Percentiles rank a stretch among this genome's conserved stretches.
Conservation (phyloP, 2,888 invertebrate genomes). For the Ophion ventricosus region DNA sequence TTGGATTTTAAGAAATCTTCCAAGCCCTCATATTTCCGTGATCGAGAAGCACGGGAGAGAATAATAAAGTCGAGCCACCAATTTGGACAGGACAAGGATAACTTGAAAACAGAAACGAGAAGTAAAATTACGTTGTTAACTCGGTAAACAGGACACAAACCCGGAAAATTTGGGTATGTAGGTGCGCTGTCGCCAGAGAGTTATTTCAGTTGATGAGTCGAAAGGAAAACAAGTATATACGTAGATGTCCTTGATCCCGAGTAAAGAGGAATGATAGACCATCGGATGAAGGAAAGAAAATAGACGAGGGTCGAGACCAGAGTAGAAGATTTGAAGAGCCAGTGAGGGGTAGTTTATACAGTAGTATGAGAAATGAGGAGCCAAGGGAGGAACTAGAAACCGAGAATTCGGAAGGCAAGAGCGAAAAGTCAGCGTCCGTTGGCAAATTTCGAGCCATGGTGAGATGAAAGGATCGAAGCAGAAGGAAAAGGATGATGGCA, state of each 20-base stretch:
- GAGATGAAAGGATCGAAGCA: too few species aligned
- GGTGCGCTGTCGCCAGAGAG: conserved; percentile 68
- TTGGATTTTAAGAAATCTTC: too few species aligned
- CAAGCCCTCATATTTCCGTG: too few species aligned
- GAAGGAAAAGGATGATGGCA: background rate
- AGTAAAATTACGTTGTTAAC: conserved; percentile 63
- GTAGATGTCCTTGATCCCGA: conserved; percentile 23
- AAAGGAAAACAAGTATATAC: conserved; percentile 57
- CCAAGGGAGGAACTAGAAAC: background rate
- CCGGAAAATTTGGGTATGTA: conserved; percentile 50
- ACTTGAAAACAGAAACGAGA: conserved; percentile 17
- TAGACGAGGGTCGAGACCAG: conserved; percentile 30
- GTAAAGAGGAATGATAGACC: conserved; percentile 36
- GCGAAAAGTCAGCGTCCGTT: too few species aligned
- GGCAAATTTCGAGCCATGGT: too few species aligned
- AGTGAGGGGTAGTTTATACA: conserved; percentile 8
- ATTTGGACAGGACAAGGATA: background rate
- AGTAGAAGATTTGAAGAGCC: conserved; percentile 22
- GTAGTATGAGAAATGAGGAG: background rate
- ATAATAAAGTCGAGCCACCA: too few species aligned
- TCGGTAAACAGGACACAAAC: conserved; percentile 70
- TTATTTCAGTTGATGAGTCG: conserved; percentile 65
- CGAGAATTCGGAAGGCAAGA: background rate
- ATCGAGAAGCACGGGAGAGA: background rate
- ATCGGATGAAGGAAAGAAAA: conserved; percentile 23